Conservation (phyloP, 1,140 invertebrate species). For the Pseudomyrmex concolor region DNA sequence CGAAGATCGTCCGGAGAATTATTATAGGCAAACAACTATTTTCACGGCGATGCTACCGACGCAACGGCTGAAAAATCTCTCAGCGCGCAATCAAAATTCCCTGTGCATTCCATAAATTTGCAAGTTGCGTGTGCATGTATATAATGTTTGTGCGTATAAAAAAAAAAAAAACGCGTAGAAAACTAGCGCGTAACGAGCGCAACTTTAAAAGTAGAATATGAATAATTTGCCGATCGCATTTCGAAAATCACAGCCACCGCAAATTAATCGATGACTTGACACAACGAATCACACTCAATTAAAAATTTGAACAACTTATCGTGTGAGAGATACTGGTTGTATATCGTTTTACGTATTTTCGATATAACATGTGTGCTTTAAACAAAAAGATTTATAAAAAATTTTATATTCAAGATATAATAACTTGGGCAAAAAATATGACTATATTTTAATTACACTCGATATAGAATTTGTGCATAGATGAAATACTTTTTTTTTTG, state of each 20-base stretch:
- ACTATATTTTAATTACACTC: no score
- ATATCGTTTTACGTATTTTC: background rate
- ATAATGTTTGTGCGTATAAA: background rate
- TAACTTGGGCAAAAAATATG: no score
- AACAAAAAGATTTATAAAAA: no score
- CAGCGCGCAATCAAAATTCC: constrained; percentile 39
- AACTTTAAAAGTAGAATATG: constrained; percentile 12
- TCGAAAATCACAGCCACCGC: constrained; percentile 27
- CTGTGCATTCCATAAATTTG: constrained; percentile 3
- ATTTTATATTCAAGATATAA: no score
- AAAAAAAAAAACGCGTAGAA: background rate
- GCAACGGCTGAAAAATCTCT: constrained; percentile 31
- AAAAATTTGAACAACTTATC: background rate
- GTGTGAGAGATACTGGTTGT: background rate
- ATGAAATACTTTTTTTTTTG: no score
- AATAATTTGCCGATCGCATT: constrained; percentile 1
- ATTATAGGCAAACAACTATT: constrained; percentile 51
- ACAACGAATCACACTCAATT: background rate
- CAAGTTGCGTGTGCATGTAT: background rate
- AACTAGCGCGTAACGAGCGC: constrained; percentile 35
- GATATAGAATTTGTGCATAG: no score
- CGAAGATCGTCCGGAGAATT: constrained; percentile 29
- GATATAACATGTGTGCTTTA: no score
- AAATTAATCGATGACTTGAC: constrained; percentile 11
- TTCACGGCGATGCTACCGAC: constrained; percentile 39